Conservation (phyloP, 2,113 vertebrate species). For the Suricata suricatta region DNA sequence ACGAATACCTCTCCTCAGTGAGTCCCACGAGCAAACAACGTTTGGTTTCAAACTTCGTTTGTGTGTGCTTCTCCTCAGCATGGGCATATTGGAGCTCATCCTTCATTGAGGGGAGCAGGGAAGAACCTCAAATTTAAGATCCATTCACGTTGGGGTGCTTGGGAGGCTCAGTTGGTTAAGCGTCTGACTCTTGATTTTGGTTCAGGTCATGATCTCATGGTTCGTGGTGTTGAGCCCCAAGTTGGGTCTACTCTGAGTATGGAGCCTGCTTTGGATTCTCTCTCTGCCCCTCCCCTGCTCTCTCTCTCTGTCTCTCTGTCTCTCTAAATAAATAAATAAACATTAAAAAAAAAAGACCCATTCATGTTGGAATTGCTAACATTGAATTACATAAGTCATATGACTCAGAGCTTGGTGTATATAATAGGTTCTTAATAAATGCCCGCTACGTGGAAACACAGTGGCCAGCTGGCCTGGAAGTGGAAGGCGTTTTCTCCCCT, state of each 20-base stretch:
- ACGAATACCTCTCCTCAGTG: background rate
- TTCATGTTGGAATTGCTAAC: background rate
- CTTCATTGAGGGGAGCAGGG: accelerated
- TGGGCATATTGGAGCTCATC: background rate
- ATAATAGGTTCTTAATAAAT: background rate
- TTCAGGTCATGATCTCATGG: too few species aligned
- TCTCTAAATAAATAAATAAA: too few species aligned
- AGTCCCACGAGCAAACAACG: background rate
- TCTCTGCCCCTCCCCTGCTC: too few species aligned
- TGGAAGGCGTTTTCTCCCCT: background rate
- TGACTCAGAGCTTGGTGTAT: background rate
- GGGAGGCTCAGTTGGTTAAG: too few species aligned
- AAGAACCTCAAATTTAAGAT: background rate
- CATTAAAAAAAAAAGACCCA: too few species aligned
- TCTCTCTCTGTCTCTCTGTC: too few species aligned
- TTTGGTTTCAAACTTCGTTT: background rate
- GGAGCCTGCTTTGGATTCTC: too few species aligned
- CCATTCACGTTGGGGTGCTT: accelerated
- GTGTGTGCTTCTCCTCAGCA: background rate
- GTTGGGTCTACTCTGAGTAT: too few species aligned
- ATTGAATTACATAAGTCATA: too few species aligned
- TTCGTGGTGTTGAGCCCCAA: too few species aligned
- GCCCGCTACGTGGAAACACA: accelerated
- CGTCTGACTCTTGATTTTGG: too few species aligned
- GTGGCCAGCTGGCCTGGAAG: background rate